Base-by-base conservation (phyloP, 2,888 invertebrate species). In the Platycheirus albimanus region DNA sequence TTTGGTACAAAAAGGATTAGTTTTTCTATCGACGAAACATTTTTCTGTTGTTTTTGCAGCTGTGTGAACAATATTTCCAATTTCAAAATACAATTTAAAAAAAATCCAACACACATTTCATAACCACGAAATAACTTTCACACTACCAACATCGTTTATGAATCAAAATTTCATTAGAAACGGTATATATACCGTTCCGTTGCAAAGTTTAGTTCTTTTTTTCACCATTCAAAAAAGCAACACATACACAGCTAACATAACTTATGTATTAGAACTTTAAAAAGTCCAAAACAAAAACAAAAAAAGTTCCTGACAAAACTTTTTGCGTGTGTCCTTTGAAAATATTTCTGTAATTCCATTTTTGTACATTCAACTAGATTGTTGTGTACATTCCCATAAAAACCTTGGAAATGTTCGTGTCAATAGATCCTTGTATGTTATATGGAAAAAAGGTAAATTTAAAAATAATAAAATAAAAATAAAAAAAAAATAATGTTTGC, bases 351-450 rank as follows among this genome's bases (percentile, higher is more conserved):
- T 28, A 58, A 58, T 41, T 58, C 58, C 58, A 58, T 58, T 45
- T 19, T 47, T 19, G 10, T 5, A 15, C 15, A 15, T 8, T 0
- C 1, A 20, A n/a, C n/a, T n/a, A 6, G 28, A 4, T 0, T 15
- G 47, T 24, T 69, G 49, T 28, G 24, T 28, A 24, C 30, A 47
- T 33, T 33, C 8, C 30, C 1, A 66, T 24, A 17, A 13, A 36
- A 38, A 24, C 49, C 15, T 49, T 51, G 8, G 15, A 51, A 81
- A 66, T 51, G 45, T 80, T 75, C 80, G 76, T 80, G 80, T 70
- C 76, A 80, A 80, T 81, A 81, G 71, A 43, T 56, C 24, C n/a
- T 38, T 56, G 54, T 38, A 28, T n/a, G n/a, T n/a, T n/a, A n/a
- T n/a, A n/a, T 4, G 28, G 7, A 30, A 15, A 3, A 2, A 58